These are phyloP conservation scores for Felis chaus DNA, from an alignment of 2,113 vertebrate genomes.

Conservation along the genomic window DNA sequence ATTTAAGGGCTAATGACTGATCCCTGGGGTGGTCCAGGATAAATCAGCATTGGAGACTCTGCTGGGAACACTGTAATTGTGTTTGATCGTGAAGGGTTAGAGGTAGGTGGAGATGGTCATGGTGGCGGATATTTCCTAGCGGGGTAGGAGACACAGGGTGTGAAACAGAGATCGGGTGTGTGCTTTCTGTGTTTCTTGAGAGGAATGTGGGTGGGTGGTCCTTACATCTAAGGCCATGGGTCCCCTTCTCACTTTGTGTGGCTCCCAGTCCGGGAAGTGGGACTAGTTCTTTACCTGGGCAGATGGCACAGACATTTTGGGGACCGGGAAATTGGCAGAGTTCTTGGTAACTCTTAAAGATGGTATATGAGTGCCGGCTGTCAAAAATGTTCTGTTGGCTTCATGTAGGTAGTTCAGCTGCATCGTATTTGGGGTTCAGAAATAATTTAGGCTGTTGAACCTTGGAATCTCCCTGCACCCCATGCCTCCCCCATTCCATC, in stretches of 20 bases:
- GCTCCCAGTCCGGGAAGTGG: not conserved
- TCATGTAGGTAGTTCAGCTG: not conserved
- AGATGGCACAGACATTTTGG: not conserved
- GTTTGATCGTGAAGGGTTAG: not conserved
- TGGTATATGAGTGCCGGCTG: fast-evolving
- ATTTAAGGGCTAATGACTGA: too few species aligned
- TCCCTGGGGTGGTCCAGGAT: not conserved
- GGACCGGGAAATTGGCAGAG: not conserved
- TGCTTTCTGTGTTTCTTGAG: fast-evolving
- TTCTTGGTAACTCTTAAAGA: not conserved
- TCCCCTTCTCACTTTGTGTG: not conserved
- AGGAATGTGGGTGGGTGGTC: not conserved
- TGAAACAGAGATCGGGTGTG: fast-evolving
- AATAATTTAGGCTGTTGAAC: fast-evolving
- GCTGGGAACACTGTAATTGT: fast-evolving
- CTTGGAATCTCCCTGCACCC: fast-evolving
- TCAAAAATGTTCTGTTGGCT: not conserved
- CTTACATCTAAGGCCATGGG: fast-evolving
- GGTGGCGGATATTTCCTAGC: not conserved
- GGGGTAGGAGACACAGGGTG: fast-evolving
- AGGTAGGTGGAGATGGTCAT: fast-evolving
- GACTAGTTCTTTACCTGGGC: fast-evolving
- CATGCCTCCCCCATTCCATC: fast-evolving
- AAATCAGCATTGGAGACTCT: not conserved
- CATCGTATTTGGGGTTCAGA: not conserved